Percentiles rank a stretch among this genome's conserved stretches.
These are phyloP conservation scores for Lepidostoma basale DNA, from an alignment of 1,140 invertebrate species.

Conservation along the genomic window DNA sequence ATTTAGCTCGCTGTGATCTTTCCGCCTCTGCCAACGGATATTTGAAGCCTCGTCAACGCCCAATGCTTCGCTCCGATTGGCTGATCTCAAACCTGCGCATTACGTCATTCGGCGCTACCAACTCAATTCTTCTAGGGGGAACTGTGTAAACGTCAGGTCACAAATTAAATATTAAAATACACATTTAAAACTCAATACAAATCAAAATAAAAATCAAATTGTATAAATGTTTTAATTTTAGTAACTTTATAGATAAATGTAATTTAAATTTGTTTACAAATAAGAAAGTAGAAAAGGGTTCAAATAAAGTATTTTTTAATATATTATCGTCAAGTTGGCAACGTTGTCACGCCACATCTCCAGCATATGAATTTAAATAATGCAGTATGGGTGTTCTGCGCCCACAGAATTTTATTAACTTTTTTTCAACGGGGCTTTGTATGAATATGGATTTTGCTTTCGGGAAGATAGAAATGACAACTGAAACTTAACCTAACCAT, in stretches of 20 bases:
- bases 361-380: slow-evolving; percentile 11
- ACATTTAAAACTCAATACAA: neutral
- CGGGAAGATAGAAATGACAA: neutral
- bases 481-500: too few species aligned
- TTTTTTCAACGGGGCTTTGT: neutral
- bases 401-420: slow-evolving; percentile 6
- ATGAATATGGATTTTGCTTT: slow-evolving; percentile 13
- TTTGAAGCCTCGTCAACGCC: slow-evolving; percentile 36
- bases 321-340: slow-evolving; percentile 5
- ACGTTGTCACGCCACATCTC: neutral
- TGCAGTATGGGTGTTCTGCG: neutral
- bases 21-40: slow-evolving; percentile 13
- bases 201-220: slow-evolving; percentile 15
- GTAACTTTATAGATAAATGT: neutral
- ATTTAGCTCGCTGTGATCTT: slow-evolving; percentile 30
- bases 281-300: neutral
- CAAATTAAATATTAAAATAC: neutral
- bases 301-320: neutral
- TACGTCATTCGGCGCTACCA: slow-evolving; percentile 9
- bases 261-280: neutral
- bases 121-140: neutral
- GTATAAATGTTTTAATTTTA: neutral
- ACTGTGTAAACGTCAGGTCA: too few species aligned
- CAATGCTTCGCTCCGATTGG: slow-evolving; percentile 26
- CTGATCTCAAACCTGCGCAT: slow-evolving; percentile 7